Evolutionary conservation across 2,888 invertebrate species (phyloP).

Genomic region (Scrobipalpa costella): DNA sequence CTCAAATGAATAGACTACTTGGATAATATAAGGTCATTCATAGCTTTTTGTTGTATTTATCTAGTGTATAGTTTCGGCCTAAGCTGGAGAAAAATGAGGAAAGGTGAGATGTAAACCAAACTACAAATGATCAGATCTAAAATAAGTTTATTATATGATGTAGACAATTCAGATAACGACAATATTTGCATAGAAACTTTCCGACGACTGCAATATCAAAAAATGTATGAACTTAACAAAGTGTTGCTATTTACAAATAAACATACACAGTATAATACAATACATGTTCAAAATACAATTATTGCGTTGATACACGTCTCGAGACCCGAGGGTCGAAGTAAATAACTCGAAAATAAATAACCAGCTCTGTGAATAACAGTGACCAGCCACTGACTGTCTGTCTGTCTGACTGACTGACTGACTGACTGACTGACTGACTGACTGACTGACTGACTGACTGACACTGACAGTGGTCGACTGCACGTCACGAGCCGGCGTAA

Average conservation of each 20-base stretch:
- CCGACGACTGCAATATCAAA: constrained; percentile 34
- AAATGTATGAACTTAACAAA: constrained; percentile 21
- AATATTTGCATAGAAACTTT: constrained; percentile 50
- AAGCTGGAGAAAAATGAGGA: not conserved
- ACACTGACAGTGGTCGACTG: not conserved
- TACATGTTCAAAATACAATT: constrained; percentile 58
- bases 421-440: not conserved
- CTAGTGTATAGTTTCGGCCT: not conserved
- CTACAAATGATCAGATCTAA: constrained; percentile 56
- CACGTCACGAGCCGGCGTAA: constrained; percentile 30
- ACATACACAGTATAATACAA: constrained; percentile 48
- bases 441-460: not conserved
- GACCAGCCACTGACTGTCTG: not conserved
- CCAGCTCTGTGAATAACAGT: not conserved
- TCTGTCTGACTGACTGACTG: not conserved
- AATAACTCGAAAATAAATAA: constrained; percentile 20
- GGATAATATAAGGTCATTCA: too few relatives aligned
- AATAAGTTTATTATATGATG: constrained; percentile 61
- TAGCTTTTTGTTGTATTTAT: too few relatives aligned
- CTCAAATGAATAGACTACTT: too few relatives aligned
- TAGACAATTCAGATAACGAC: constrained; percentile 49
- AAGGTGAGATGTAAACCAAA: not conserved
- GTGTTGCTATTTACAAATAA: constrained; percentile 65
- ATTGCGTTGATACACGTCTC: constrained; percentile 64
- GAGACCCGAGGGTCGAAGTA: constrained; percentile 1